A percentile compares a stretch with the other conserved stretches of the same genome.
These are phyloP conservation scores for Drosophila neonasuta DNA, from an alignment of 2,888 invertebrate genomes.

Conservation along the genomic window DNA sequence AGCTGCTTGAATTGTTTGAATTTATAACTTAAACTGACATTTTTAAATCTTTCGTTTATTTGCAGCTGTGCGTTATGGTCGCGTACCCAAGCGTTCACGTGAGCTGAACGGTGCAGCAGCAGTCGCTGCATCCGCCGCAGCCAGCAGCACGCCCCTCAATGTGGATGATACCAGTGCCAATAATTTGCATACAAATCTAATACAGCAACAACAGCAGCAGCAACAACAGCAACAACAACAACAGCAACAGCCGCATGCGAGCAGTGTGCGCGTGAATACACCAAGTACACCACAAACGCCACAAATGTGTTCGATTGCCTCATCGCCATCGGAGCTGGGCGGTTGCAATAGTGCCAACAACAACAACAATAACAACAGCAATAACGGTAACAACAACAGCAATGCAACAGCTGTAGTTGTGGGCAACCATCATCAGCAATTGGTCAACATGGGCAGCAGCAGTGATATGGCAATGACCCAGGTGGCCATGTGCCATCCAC, in stretches of 20 bases:
- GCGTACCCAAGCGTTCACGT: slow-evolving; percentile 96
- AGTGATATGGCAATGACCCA: slow-evolving; percentile 55
- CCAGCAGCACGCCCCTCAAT: slow-evolving; percentile 60
- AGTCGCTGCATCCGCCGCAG: slow-evolving; percentile 46
- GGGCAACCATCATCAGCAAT: slow-evolving; percentile 63
- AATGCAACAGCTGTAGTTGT: slow-evolving; percentile 71
- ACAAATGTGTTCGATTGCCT: slow-evolving; percentile 83
- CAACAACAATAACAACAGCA: slow-evolving; percentile 58
- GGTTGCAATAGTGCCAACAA: slow-evolving; percentile 80
- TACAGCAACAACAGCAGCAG: slow-evolving; percentile 47
- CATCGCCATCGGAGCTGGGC: slow-evolving; percentile 81
- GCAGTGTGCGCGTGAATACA: slow-evolving; percentile 82
- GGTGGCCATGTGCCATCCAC: slow-evolving; percentile 67
- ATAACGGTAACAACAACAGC: slow-evolving; percentile 53
- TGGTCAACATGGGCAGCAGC: slow-evolving; percentile 65
- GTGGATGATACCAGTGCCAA: slow-evolving; percentile 67
- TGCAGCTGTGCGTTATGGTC: slow-evolving; percentile 96
- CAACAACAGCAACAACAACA: slow-evolving; percentile 57
- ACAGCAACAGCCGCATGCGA: slow-evolving; percentile 70
- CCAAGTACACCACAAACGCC: slow-evolving; percentile 84
- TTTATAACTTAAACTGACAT: background rate
- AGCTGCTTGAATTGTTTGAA: background rate
- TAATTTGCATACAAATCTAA: slow-evolving; percentile 60
- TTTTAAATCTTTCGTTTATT: slow-evolving; percentile 39
- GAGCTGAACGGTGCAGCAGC: slow-evolving; percentile 85